Evolutionary conservation across 1,140 invertebrate species (phyloP), one percentile per base, ranked within the genome.

Genomic region (Sinonovacula constricta): DNA sequence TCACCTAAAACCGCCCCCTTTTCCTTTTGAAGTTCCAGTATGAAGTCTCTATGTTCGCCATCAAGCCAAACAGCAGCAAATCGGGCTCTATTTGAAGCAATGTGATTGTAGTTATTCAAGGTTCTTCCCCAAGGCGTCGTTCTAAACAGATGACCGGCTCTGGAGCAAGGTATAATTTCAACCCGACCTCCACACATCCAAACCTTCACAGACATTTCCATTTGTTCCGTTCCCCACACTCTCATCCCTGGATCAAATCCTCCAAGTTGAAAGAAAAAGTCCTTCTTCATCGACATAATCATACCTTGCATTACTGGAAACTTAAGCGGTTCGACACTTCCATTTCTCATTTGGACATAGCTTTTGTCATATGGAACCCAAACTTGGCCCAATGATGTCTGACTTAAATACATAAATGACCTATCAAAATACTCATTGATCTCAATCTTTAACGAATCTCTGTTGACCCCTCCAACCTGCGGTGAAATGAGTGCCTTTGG

Each of bases 161-260:
- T 95, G 10, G 97, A 98, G 89, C 98, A 99, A 0, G 98, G 97
- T 0, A 95, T 94, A 53, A 99, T 99, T 91, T 99, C 96, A 0
- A 99, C 94, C 60, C 93, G 93, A 0, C 98, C 98, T 0, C 98
- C 98, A 87, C 97, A 99, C 91, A 97, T 96, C 98, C 98, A 99
- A 24, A 95, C 97, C 95, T 99, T 98, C 89, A 99, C 99, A 0
- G 97, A 99, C 12, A 99, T 59, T 97, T 98, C 98, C 97, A 99
- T 98, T 98, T 99, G 99, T 92, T 99, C 98, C 1, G 97, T 97
- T 51, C 98, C 98, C 93, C 93, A 94, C 39, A 94, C 93, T 71
- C 94, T 96, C 85, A 99, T 93, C 87, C 82, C 82, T n/a, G 76
- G 59, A 75, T 88, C 88, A 76, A 89, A 89, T 39, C 81, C 87